Base-by-base conservation (phyloP, 2,113 vertebrate species). In the Catharus minimus region DNA sequence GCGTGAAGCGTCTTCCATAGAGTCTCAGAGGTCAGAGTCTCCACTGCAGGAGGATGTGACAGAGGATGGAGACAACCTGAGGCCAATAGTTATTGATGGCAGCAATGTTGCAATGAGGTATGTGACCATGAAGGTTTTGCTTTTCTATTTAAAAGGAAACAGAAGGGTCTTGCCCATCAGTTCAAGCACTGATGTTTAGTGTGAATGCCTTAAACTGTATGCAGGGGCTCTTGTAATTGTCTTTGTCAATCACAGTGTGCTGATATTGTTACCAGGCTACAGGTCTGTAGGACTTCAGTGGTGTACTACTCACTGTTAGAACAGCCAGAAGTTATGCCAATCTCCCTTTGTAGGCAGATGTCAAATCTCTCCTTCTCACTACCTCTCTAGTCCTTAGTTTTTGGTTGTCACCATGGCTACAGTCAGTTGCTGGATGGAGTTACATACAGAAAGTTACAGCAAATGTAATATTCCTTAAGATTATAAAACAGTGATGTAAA, bases 31-130 rank as follows among this genome's bases (percentile, higher is more conserved):
- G 82, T 98, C 98, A 8, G 98, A 99, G 49, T 99, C 98, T 13
- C 98, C 99, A 2, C 98, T 98, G 91, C 98, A 96, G 33, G 96
- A 98, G 39, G 97, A 98, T 39, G 74, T 96, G 36, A 80, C 97
- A 66, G 98, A 98, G 69, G 98, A 99, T 93, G 98, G 98, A 87
- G 98, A 99, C 97, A 99, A 99, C 96, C 97, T 99, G 95, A 98
- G 98, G 49, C 99, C 99, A 2, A 32, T 99, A 16, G 99, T 99
- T 91, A 98, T 99, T 82, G 99, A 99, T 71, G 99, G 99, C 92
- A 99, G 99, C 93, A 99, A 99, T 33, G 99, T 99, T 82, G 99
- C 99, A 87, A 99, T 99, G 99, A 99, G 99, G 99, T 99, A 95
- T 96, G 98, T 96, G 82, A 73, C 15, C 20, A 4, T 71, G 56